phyloP scores from a whole-genome alignment of 2,113 vertebrate species.

The Nothocercus julius region DNA sequence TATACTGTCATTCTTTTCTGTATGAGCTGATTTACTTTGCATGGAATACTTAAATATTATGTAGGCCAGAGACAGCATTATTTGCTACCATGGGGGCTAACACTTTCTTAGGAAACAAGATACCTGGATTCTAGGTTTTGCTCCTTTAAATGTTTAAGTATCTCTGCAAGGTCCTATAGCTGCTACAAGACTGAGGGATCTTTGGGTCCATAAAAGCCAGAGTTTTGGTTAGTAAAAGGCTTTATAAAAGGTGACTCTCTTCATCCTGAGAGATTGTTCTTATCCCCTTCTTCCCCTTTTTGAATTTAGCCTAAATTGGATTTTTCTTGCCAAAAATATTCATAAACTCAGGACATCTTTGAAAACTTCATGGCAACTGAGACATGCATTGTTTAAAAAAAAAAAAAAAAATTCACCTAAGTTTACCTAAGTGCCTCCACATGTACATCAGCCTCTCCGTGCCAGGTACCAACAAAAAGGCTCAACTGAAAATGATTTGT shows the following conservation, averaged over 20 bases:
- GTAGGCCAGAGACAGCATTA: neutral
- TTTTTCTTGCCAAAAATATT: neutral
- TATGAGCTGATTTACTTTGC: neutral
- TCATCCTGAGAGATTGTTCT: neutral
- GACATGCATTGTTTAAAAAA: neutral
- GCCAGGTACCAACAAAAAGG: neutral
- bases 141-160: neutral
- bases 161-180: neutral
- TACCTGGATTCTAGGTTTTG: neutral
- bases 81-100: neutral
- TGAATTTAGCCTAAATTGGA: neutral
- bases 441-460: neutral
- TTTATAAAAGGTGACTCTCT: neutral
- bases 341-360: neutral
- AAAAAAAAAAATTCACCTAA: neutral
- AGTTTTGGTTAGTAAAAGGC: neutral
- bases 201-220: neutral
- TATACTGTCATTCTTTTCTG: neutral
- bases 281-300: neutral
- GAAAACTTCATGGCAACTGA: neutral
- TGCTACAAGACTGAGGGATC: neutral
- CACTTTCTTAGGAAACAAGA: neutral
- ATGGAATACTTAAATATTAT: neutral
- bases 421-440: neutral
- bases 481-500: neutral